These are phyloP conservation scores for Allochrocebus solatus DNA, from an alignment of 2,797 vertebrate genomes.

Conservation along the genomic window DNA sequence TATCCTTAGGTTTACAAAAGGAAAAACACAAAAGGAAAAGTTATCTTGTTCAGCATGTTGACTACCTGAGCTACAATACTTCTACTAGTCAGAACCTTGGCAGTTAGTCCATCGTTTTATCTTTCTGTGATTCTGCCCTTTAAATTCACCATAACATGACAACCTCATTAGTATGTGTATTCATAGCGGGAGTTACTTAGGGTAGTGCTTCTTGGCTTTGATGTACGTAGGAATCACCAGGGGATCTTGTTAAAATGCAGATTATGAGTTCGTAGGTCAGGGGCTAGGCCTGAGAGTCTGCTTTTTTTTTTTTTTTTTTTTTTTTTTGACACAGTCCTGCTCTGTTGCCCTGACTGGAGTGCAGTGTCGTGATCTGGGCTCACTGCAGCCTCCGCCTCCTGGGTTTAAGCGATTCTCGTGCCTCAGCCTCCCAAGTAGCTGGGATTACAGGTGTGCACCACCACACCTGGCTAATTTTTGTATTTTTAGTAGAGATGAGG, in stretches of 20 bases:
- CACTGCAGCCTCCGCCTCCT: neutral
- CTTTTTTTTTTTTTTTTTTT: neutral
- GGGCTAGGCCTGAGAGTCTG: neutral
- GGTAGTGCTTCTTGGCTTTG: neutral
- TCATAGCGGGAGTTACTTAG: neutral
- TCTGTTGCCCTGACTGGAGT: neutral
- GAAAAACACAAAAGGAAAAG: neutral
- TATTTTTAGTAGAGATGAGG: neutral
- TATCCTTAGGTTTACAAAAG: conserved; percentile 16
- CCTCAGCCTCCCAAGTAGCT: neutral
- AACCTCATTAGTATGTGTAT: neutral
- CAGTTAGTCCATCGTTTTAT: neutral
- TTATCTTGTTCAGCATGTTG: neutral
- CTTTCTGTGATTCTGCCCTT: neutral
- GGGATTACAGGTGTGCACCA: neutral
- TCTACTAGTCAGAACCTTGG: neutral
- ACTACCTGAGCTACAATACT: neutral
- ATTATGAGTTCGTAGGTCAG: neutral
- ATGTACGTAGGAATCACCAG: neutral
- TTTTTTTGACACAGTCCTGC: neutral
- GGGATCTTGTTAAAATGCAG: neutral
- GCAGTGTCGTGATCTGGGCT: neutral
- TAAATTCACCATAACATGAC: neutral
- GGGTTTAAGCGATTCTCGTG: neutral
- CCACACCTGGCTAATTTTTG: neutral